Conservation (phyloP, 2,113 vertebrate species). For the Alouatta palliata region DNA sequence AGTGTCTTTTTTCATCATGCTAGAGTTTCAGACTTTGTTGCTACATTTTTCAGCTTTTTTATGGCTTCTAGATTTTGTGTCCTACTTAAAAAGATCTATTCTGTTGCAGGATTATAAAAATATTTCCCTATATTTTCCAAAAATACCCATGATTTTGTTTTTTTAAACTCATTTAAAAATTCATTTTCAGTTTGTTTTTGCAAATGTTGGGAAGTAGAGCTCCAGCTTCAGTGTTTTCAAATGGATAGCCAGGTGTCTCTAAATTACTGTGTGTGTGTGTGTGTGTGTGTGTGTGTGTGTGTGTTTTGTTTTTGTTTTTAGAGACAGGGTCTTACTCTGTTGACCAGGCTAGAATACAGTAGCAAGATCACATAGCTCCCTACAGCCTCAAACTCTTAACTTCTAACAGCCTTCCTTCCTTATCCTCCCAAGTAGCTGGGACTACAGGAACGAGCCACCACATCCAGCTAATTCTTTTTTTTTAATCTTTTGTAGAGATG, state of each 20-base stretch:
- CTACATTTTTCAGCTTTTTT: background rate
- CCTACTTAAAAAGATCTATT: background rate
- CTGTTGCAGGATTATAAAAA: constrained; percentile 33
- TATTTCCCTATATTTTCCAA: constrained; percentile 37
- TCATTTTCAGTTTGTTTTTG: background rate
- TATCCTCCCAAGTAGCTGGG: no score
- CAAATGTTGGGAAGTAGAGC: background rate
- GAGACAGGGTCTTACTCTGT: no score
- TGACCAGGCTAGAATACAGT: background rate
- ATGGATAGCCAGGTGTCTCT: background rate
- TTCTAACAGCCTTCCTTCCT: no score
- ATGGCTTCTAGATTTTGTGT: constrained; percentile 5
- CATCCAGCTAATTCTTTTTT: no score
- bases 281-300: no score
- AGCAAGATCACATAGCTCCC: background rate
- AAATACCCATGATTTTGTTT: background rate
- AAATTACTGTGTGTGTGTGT: no score
- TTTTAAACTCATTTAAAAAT: constrained; percentile 7
- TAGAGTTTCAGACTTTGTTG: constrained; percentile 14
- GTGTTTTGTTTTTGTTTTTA: no score
- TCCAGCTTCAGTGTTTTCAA: background rate
- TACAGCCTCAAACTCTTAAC: background rate
- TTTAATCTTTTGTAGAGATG: no score
- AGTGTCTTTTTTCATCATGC: background rate
- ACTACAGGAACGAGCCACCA: no score